phyloP scores from a whole-genome alignment of 2,113 vertebrate species.

The Passer montanus region DNA sequence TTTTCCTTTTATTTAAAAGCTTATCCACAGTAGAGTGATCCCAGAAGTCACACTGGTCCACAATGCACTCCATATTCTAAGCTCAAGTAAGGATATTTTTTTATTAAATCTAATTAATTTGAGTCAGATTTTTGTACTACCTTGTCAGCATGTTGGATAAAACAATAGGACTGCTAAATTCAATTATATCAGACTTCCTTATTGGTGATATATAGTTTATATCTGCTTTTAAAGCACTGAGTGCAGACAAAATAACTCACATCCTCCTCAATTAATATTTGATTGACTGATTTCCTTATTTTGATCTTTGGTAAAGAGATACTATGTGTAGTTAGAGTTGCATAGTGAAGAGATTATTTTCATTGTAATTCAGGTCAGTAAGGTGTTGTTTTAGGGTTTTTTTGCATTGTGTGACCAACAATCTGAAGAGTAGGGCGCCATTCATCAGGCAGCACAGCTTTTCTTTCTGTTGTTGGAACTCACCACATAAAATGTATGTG shows the following conservation, averaged over 20 bases:
- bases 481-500: not conserved
- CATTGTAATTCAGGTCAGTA: not conserved
- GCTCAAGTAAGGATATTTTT: not conserved
- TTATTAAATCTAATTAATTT: not conserved
- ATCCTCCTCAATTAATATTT: not conserved
- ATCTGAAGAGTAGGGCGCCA: not conserved
- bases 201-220: not conserved
- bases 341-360: not conserved
- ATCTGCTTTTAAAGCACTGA: not conserved
- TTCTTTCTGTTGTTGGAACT: not conserved
- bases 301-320: not conserved
- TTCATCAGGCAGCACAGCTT: not conserved
- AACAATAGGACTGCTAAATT: not conserved
- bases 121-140: not conserved
- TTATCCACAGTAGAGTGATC: not conserved
- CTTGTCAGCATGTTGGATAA: not conserved
- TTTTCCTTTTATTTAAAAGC: not conserved
- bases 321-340: not conserved
- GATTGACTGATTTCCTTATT: not conserved
- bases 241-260: not conserved
- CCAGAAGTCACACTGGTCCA: not conserved
- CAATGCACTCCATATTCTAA: not conserved
- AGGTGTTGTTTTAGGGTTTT: not conserved
- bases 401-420: not conserved
- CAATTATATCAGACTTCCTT: not conserved